Evolutionary conservation across 2,888 invertebrate genomes (phyloP), one percentile per base, ranked within the genome.

Genomic region (Zhuqinia jingwanae): DNA sequence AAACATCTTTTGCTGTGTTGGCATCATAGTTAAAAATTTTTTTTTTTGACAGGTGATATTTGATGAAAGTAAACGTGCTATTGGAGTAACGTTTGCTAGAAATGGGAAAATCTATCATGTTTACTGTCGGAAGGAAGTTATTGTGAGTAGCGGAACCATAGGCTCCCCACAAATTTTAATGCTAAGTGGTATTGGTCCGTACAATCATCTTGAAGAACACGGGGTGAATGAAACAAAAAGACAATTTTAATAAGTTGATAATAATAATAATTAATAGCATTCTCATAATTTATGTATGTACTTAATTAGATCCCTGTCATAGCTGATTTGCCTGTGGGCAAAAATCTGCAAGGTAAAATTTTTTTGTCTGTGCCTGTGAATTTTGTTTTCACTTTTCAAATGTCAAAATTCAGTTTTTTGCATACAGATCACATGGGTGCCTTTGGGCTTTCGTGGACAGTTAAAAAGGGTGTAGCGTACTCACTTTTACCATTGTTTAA

Each of bases 41-140:
- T 6, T 27, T 68, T 70, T 27, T 17, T 22, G 25, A 5, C 22
- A 88, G 89, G 85, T 89, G 22, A 50, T 89, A 22, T 88, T 89
- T 76, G 88, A 89, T 79, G 76, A 89, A 1, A 50, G 81, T 10
- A 87, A 88, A 20, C 70, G 90, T 60, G 90, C 90, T 20, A 79
- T 87, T 42, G 90, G 90, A 1, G 90, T 90, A 15, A 42, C 86
- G 65, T 89, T 80, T 85, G 65, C 45, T 20, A 73, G 86, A 11
- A 27, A 87, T 22, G 89, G 89, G 15, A 68, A 47, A 80, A 79
- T 56, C n/a, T 83, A 80, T 25, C 75, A 53, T 30, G 90, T 88
- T 0, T 65, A 87, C 58, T 89, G 88, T 50, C 70, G 88, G 30
- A 90, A 90, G 78, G 90, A 90, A 85, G 75, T 90, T 0, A 88